A percentile compares a stretch with the other conserved stretches of the same genome.
phyloP scores from a whole-genome alignment of 64 coral and sea anemone genomes.

The Porites australiensis region DNA sequence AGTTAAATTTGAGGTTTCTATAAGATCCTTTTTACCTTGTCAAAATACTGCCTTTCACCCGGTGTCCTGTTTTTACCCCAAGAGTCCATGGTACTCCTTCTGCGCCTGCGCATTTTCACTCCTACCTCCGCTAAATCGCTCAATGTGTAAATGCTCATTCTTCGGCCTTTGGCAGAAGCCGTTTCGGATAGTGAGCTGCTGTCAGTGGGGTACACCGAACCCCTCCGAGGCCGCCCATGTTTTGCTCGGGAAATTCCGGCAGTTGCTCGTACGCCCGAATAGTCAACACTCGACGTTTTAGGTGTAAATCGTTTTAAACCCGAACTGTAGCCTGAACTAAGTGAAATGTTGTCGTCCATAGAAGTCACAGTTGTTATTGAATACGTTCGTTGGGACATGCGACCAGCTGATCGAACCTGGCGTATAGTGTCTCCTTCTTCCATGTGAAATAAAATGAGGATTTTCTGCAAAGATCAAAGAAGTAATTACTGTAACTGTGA shows the following conservation, averaged over 20 bases:
- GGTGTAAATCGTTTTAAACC: slow-evolving; percentile 18
- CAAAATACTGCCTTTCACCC: slow-evolving; percentile 81
- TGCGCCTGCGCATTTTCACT: slow-evolving; percentile 64
- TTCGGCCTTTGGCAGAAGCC: slow-evolving; percentile 29
- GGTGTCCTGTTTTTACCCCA: slow-evolving; percentile 76
- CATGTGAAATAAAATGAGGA: not conserved
- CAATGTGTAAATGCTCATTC: slow-evolving; percentile 74
- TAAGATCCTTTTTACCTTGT: slow-evolving; percentile 64
- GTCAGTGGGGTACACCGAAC: not conserved
- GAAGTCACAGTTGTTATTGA: slow-evolving; percentile 64
- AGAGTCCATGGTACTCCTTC: slow-evolving; percentile 76
- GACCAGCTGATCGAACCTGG: slow-evolving; percentile 49
- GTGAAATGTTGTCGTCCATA: slow-evolving; percentile 70
- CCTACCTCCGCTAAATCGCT: slow-evolving; percentile 78
- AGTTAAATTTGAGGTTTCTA: no score
- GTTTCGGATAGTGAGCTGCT: not conserved
- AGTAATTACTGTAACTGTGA: no score
- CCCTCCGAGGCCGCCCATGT: slow-evolving; percentile 59
- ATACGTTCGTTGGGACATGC: slow-evolving; percentile 45
- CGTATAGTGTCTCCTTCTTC: slow-evolving; percentile 6
- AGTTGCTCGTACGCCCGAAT: slow-evolving; percentile 61
- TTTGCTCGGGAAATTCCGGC: slow-evolving; percentile 77
- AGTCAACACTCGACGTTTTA: slow-evolving; percentile 65
- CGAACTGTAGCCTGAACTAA: slow-evolving; percentile 60
- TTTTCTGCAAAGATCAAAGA: not conserved